Conservation (phyloP, 2,797 vertebrate genomes). For the Ataeniobius toweri region DNA sequence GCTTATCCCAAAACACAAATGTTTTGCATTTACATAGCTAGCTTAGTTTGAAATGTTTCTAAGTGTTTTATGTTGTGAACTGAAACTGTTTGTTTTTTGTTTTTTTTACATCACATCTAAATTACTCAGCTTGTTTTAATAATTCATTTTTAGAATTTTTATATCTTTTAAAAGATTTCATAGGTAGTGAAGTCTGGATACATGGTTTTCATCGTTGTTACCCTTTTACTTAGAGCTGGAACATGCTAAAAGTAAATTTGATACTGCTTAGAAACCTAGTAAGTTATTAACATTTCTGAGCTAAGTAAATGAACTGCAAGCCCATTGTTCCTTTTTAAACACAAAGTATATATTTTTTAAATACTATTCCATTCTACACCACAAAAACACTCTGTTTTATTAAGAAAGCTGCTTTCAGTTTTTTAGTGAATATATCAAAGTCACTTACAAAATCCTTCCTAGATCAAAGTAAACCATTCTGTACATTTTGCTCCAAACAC, state of each 20-base stretch:
- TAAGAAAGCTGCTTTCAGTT: too few species aligned
- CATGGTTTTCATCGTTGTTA: not conserved
- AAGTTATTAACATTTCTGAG: too few species aligned
- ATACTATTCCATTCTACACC: too few species aligned
- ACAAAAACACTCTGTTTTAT: too few species aligned
- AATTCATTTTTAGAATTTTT: not conserved
- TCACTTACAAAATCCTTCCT: not conserved
- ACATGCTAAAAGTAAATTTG: too few species aligned
- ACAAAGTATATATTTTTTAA: too few species aligned
- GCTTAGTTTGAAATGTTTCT: too few species aligned
- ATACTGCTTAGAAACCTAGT: too few species aligned
- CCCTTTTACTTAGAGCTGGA: too few species aligned
- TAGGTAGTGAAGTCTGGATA: not conserved
- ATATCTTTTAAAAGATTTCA: not conserved
- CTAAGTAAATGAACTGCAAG: too few species aligned
- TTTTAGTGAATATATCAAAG: too few species aligned
- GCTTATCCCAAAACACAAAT: not conserved
- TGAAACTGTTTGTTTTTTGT: not conserved
- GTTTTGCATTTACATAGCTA: not conserved
- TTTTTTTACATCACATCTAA: not conserved
- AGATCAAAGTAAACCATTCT: slow-evolving; percentile 24
- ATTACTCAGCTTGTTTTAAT: not conserved
- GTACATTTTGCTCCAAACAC: slow-evolving; percentile 31
- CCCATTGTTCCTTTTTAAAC: too few species aligned
- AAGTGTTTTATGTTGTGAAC: not conserved